These are phyloP conservation scores for Monarcha castaneiventris DNA, from an alignment of 2,113 vertebrate genomes.

Conservation along the genomic window DNA sequence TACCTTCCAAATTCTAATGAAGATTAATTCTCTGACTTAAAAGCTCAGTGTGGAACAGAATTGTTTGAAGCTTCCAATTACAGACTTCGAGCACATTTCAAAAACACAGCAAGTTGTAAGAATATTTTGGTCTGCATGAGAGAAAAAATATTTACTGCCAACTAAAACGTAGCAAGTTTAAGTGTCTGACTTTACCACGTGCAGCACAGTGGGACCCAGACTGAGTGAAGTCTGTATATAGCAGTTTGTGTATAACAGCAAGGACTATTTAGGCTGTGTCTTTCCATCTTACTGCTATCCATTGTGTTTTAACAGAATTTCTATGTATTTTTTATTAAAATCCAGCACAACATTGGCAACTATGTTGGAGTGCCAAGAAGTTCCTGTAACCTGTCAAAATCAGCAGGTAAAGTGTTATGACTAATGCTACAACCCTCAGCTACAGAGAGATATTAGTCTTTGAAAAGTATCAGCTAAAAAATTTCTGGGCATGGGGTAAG, in stretches of 20 bases:
- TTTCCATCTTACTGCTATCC: not conserved
- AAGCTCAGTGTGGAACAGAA: not conserved
- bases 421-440: not conserved
- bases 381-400: not conserved
- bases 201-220: not conserved
- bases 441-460: not conserved
- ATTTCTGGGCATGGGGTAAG: not conserved
- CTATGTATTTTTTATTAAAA: not conserved
- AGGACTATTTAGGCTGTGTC: not conserved
- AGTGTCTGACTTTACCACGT: not conserved
- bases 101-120: not conserved
- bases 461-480: not conserved
- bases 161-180: not conserved
- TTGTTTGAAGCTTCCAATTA: not conserved
- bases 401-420: not conserved
- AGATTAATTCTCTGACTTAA: not conserved
- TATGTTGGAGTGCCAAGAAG: not conserved
- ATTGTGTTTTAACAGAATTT: not conserved
- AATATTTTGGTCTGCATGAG: not conserved
- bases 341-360: not conserved
- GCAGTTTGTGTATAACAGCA: not conserved
- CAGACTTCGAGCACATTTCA: not conserved
- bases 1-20: not conserved
- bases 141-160: not conserved
- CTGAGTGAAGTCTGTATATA: not conserved